phyloP scores from a whole-genome alignment of 2,113 vertebrate species.

The Pseudorasbora parva region DNA sequence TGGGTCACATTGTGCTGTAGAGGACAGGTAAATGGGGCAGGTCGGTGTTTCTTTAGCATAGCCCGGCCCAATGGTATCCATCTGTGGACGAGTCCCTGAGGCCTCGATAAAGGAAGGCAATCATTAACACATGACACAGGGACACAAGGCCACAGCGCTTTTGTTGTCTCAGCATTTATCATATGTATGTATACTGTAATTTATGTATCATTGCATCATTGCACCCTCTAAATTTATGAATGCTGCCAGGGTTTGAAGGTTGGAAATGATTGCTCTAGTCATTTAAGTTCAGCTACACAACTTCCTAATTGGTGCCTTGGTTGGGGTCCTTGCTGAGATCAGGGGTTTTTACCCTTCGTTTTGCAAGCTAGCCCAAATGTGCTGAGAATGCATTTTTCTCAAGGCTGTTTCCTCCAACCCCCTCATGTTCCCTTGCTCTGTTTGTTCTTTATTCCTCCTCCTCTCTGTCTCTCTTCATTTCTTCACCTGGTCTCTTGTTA shows the following conservation, averaged over 20 bases:
- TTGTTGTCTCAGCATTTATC: constrained; percentile 69
- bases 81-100: constrained; percentile 64
- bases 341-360: constrained; percentile 66
- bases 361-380: constrained; percentile 76
- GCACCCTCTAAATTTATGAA: constrained; percentile 57
- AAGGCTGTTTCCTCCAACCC: constrained; percentile 61
- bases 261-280: constrained; percentile 66
- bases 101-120: constrained; percentile 62
- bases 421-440: neutral
- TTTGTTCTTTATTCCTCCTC: constrained; percentile 51
- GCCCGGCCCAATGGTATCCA: constrained; percentile 69
- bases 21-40: neutral
- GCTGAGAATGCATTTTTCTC: constrained; percentile 75
- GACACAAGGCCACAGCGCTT: constrained; percentile 63
- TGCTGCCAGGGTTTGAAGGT: constrained; percentile 65
- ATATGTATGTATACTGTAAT: constrained; percentile 21
- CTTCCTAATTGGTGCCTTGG: constrained; percentile 77
- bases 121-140: constrained; percentile 67
- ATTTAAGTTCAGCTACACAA: constrained; percentile 71
- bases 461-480: constrained; percentile 55
- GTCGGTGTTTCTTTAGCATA: constrained; percentile 65
- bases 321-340: constrained; percentile 80
- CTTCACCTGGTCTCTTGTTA: constrained; percentile 65
- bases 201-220: constrained; percentile 20
- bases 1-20: constrained; percentile 23